Evolutionary conservation across 2,113 vertebrate genomes (phyloP), one percentile per base, ranked within the genome.

Genomic region (Semicossyphus pulcher): DNA sequence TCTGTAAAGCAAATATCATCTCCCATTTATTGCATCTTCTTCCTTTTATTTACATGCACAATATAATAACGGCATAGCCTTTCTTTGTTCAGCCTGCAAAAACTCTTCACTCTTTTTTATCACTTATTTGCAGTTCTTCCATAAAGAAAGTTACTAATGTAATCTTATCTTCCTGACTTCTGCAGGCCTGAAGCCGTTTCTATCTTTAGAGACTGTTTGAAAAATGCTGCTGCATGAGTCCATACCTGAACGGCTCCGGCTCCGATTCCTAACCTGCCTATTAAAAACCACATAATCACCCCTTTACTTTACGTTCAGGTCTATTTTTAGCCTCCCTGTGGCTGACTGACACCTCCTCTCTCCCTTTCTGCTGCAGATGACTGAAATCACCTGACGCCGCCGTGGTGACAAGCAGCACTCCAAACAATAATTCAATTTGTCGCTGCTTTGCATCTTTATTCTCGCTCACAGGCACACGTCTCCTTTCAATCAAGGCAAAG

Each of bases 341-440:
- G 54, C 45, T 21, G 42, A 11, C 69, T 60, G 54, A 66, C 66
- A 34, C 34, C 65, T 66, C 20, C 7, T 51, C 49, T 71, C 36
- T 39, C 23, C 47, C 4, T 64, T 76, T 25, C 51, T 37, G 6
- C 60, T 11, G 45, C 54, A 25, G 14, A 62, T 21, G 52, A 48
- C 73, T 58, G 53, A 74, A 78, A 58, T 76, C 63, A 80, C 75
- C 80, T 74, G 74, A 81, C 25, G n/a, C 56, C 39, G 2, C 29
- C 67, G 73, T 47, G 54, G 69, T 80, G 67, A 85, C 79, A 85
- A 81, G 84, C 75, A 31, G 65, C 64, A 45, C 65, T 76, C 72
- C 62, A 76, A 80, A 76, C 78, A 80, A 49, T 87, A 72, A 88
- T 78, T 84, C 51, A 80, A 83, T 89, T 86, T 84, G 80, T 76